Percentiles rank a stretch among this genome's conserved stretches.
phyloP scores from a whole-genome alignment of 2,113 vertebrate species.

The Odontesthes bonariensis region DNA sequence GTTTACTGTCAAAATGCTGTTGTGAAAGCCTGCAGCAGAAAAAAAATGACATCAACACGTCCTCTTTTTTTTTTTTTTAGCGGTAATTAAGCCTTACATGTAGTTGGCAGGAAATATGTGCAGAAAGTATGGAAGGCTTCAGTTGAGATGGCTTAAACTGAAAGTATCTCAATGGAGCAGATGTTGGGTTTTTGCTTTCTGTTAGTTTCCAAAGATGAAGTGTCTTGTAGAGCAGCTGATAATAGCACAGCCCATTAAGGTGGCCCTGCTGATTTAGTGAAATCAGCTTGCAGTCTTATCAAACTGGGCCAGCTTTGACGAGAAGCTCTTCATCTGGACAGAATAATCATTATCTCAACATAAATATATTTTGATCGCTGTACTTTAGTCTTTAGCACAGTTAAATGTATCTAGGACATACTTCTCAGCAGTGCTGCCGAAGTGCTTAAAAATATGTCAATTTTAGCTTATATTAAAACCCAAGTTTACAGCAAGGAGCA shows the following conservation, averaged over 20 bases:
- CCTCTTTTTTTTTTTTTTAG: not conserved
- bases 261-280: not conserved
- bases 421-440: no score
- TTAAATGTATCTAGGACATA: no score
- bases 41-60: not conserved
- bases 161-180: not conserved
- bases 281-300: not conserved
- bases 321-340: not conserved
- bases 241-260: not conserved
- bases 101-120: not conserved
- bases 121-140: not conserved
- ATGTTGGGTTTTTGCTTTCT: not conserved
- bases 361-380: not conserved
- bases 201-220: not conserved
- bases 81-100: conserved; percentile 30
- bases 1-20: conserved; percentile 1
- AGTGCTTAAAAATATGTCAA: no score
- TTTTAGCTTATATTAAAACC: not conserved
- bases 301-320: not conserved
- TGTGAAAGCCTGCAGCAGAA: not conserved
- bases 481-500: not conserved
- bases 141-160: not conserved
- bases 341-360: not conserved
- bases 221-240: not conserved
- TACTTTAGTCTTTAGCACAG: not conserved